Evolutionary conservation across 2,888 invertebrate genomes (phyloP).

Genomic region (Tetranychus piercei): DNA sequence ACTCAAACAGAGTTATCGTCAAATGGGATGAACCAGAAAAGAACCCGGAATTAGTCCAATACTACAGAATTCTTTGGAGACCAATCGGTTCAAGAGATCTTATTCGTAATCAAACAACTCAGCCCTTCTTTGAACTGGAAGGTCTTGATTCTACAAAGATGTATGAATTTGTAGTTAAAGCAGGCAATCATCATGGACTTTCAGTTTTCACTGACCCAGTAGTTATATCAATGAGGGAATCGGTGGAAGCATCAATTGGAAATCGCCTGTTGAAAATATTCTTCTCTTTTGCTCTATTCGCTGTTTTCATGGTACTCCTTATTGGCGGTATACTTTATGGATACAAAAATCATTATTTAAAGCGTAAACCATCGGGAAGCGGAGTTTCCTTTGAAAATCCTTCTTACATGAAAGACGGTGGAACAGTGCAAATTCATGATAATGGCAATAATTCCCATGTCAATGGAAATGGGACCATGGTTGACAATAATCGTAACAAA

Average conservation of each 20-base stretch:
- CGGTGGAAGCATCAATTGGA: constrained; percentile 8
- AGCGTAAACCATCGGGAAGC: constrained; percentile 20
- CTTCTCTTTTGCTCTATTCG: constrained; percentile 45
- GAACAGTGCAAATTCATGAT: constrained; percentile 17
- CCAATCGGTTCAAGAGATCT: constrained; percentile 19
- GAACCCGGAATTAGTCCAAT: constrained; percentile 60
- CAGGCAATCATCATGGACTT: constrained; percentile 57
- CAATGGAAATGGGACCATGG: neutral
- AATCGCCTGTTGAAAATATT: constrained; percentile 32
- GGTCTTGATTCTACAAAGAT: constrained; percentile 51
- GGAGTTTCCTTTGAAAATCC: constrained; percentile 28
- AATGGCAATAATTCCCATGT: neutral
- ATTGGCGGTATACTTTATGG: constrained; percentile 41
- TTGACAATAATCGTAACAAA: constrained; percentile 5
- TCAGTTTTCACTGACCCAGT: constrained; percentile 54
- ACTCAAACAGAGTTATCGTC: constrained; percentile 30
- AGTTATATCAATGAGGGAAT: constrained; percentile 26
- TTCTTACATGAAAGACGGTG: constrained; percentile 26
- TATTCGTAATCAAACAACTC: constrained; percentile 25
- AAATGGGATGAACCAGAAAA: constrained; percentile 62
- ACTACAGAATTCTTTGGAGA: constrained; percentile 63
- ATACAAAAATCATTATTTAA: constrained; percentile 19
- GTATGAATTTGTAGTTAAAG: constrained; percentile 63
- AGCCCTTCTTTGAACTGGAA: constrained; percentile 28
- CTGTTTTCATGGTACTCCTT: constrained; percentile 43